Evolutionary conservation across 2,888 invertebrate genomes (phyloP).

Genomic region (Cheilosia urbana): DNA sequence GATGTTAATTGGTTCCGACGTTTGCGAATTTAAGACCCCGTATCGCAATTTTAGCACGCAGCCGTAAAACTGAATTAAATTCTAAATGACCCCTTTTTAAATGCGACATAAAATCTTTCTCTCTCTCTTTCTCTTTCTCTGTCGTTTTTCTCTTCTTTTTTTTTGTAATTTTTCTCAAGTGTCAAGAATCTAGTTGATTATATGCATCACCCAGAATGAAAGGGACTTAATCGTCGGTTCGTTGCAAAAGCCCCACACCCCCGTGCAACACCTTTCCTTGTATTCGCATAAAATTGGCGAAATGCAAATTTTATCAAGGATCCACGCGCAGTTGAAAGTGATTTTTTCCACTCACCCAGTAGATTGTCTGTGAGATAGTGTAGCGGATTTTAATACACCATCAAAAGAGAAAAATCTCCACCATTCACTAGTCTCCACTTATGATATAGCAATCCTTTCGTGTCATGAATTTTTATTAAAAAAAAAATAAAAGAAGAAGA

Average conservation of each 20-base stretch:
- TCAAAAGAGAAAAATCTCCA: conserved; percentile 22
- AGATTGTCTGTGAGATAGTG: conserved; percentile 17
- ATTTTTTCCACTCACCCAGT: neutral
- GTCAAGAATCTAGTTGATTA: conserved; percentile 16
- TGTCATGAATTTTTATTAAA: conserved; percentile 51
- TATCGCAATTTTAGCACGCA: neutral
- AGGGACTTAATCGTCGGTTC: conserved; percentile 17
- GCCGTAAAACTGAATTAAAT: conserved; percentile 8
- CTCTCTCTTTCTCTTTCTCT: neutral
- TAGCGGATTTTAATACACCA: conserved; percentile 17
- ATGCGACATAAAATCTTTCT: neutral
- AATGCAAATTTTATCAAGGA: conserved; percentile 36
- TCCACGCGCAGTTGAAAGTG: neutral
- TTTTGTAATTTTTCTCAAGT: neutral
- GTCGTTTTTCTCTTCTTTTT: neutral
- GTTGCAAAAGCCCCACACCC: neutral
- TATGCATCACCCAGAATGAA: conserved; percentile 5
- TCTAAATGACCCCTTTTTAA: conserved; percentile 10
- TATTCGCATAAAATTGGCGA: conserved; percentile 31
- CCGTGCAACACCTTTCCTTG: conserved; percentile 28
- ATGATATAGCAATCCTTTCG: conserved; percentile 33
- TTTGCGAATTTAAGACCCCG: neutral
- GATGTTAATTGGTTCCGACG: conserved; percentile 2
- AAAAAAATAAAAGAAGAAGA: neutral
- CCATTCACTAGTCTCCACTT: conserved; percentile 18